Evolutionary conservation across 1,140 invertebrate genomes (phyloP), one percentile per base, ranked within the genome.

Genomic region (Drosophila navojoa): DNA sequence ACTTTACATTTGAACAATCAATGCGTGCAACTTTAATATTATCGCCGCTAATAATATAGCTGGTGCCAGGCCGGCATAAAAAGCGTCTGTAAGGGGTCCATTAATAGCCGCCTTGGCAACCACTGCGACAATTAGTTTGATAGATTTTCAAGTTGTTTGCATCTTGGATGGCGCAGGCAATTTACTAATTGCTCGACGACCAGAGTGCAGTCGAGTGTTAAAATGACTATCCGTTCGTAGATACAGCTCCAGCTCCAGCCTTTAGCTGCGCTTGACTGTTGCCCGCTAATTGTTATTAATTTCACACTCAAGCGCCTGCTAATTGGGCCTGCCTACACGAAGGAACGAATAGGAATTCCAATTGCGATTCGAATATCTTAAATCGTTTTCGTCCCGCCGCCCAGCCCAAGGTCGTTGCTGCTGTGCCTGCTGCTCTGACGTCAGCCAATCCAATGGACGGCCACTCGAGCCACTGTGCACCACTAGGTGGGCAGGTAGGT

Each of bases 281-380:
- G 25, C n/a, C 70, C 50, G 50, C 57, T 69, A 73, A 73, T 69
- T 73, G 71, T 55, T 69, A 73, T 69, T 87, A 81, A 87, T 86
- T 81, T 86, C 82, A 87, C 82, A 85, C 78, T 74, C 60, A 71
- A 60, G 50, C 78, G 81, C 76, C 71, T 77, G 75, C 71, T 75
- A 77, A 85, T 86, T 81, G 77, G 57, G 57, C 57, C n/a, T 50
- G 64, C 64, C 64, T 44, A 50, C 16, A 7, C 15, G 42, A 59
- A 29, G 15, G 44, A 19, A 19, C 19, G 19, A 19, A 27, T 27
- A 27, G 35, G 38, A 10, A 42, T 42, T 54, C 15, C 49, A 60
- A 49, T 60, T 72, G 47, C 22, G 29, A 72, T 52, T 67, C 63
- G 40, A 67, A n/a, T 67, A 45, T 58, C 69, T 52, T 22, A 44